Evolutionary conservation across 2,113 vertebrate genomes (phyloP).

Genomic region (Brienomyrus brachyistius): DNA sequence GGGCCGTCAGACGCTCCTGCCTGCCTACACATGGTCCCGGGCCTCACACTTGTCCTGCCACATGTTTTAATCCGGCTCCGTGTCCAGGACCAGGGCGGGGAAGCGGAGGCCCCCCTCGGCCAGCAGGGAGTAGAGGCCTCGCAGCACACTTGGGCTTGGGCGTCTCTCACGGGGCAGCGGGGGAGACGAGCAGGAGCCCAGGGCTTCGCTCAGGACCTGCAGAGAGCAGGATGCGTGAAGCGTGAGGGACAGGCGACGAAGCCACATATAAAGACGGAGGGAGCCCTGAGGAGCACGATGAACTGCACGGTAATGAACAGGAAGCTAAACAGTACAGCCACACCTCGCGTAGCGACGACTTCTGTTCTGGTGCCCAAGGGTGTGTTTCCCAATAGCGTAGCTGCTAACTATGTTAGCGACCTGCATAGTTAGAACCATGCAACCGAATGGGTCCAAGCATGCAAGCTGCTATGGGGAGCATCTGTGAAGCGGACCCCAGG

Average conservation of each 20-base stretch:
- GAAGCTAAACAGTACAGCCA: not conserved
- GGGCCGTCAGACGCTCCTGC: not conserved
- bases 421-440: too few species aligned
- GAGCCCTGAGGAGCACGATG: too few species aligned
- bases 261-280: not conserved
- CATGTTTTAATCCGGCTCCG: slow-evolving; percentile 51
- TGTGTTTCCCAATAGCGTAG: not conserved
- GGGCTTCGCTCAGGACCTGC: slow-evolving; percentile 67
- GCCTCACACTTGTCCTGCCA: not conserved
- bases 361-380: not conserved
- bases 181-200: slow-evolving; percentile 57
- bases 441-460: too few species aligned
- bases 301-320: too few species aligned
- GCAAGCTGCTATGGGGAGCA: too few species aligned
- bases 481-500: too few species aligned
- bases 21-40: not conserved
- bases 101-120: slow-evolving; percentile 70
- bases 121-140: slow-evolving; percentile 71
- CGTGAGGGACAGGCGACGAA: not conserved
- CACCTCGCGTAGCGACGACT: not conserved
- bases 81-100: slow-evolving; percentile 70
- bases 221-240: not conserved
- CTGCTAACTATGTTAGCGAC: not conserved
- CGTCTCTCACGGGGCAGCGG: not conserved
- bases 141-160: slow-evolving; percentile 44